phyloP scores from a whole-genome alignment of 2,113 vertebrate species.

The Shinisaurus crocodilurus region DNA sequence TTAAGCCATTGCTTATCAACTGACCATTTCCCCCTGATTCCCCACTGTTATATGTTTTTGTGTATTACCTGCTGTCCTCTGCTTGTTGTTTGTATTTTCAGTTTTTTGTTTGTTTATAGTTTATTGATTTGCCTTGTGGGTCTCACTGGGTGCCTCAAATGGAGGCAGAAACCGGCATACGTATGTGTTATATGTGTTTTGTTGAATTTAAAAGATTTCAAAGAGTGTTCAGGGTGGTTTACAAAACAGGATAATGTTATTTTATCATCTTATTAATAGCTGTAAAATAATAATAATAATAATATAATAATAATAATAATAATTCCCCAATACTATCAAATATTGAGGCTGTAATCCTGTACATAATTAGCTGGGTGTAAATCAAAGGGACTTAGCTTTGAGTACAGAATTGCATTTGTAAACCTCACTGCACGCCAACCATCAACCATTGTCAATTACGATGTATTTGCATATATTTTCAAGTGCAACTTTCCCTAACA shows the following conservation, averaged over 20 bases:
- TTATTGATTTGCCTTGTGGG: background rate
- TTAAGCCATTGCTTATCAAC: background rate
- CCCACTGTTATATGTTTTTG: background rate
- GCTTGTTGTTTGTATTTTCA: background rate
- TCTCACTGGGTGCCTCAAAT: background rate
- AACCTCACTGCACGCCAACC: too few species aligned
- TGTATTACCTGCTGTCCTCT: background rate
- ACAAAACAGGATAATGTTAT: background rate
- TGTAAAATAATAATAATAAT: background rate
- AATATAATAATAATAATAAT: too few species aligned
- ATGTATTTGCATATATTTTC: too few species aligned
- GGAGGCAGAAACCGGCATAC: background rate
- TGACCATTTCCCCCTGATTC: background rate
- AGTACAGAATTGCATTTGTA: too few species aligned
- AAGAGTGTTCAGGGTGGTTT: background rate
- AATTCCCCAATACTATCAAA: background rate
- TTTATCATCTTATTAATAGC: background rate
- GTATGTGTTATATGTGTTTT: background rate
- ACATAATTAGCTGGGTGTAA: background rate
- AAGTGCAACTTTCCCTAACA: too few species aligned
- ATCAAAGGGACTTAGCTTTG: too few species aligned
- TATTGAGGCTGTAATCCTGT: background rate
- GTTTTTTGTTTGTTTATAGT: background rate
- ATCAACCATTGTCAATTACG: too few species aligned
- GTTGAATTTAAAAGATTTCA: background rate